Evolutionary conservation across 2,888 invertebrate genomes (phyloP).

Genomic region (Seira sanloemensis): DNA sequence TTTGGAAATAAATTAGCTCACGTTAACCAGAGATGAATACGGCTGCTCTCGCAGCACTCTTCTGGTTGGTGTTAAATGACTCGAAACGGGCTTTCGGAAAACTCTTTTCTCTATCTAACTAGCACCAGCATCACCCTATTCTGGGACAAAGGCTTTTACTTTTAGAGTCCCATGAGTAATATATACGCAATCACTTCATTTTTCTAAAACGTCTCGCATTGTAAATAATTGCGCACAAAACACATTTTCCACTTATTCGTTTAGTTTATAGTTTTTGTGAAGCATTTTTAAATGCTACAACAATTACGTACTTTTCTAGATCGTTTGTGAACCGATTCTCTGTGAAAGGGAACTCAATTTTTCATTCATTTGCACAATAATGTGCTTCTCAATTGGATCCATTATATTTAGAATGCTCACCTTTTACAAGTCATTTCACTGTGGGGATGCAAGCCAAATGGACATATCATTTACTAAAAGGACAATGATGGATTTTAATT

Average conservation of each 20-base stretch:
- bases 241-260: no score
- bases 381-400: background rate
- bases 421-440: slow-evolving; percentile 60
- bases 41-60: background rate
- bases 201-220: no score
- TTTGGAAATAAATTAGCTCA: slow-evolving; percentile 40
- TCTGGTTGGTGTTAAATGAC: slow-evolving; percentile 73
- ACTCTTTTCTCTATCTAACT: slow-evolving; percentile 3
- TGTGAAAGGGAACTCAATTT: background rate
- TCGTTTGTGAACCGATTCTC: background rate
- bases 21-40: background rate
- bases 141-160: background rate
- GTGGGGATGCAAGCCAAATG: slow-evolving; percentile 51
- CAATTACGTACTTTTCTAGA: no score
- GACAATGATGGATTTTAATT: background rate
- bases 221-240: no score
- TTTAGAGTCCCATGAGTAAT: background rate
- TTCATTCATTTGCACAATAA: slow-evolving; percentile 3
- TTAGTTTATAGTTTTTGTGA: no score
- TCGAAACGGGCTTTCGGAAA: slow-evolving; percentile 65
- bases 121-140: background rate
- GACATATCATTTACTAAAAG: background rate
- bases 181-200: background rate
- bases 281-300: no score
- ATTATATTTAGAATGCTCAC: background rate